Evolutionary conservation across 2,113 vertebrate genomes (phyloP), one percentile per base, ranked within the genome.

Genomic region (Nanorana parkeri): DNA sequence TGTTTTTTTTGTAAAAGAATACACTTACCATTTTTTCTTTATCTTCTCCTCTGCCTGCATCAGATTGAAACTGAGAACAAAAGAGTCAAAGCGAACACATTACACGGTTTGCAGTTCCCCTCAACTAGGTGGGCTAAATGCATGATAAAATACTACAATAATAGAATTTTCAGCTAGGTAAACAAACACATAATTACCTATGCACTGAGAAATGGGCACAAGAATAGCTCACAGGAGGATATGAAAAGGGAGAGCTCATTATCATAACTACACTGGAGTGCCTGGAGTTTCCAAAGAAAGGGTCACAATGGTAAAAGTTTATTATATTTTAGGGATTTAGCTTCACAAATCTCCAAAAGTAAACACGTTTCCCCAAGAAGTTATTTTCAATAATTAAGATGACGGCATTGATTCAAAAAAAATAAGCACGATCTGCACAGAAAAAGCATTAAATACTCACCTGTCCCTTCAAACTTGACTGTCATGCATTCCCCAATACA

Each of bases 11-110:
- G 15, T 13, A 17, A 75, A 32, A 1, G 28, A 81, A 67, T 21
- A 67, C 73, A 88, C 94, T 95, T 86, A 96, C 95, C 93, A 91
- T 93, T 91, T 91, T 95, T 67, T 96, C 95, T 89, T 94, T 95
- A 84, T 93, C 91, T 78, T 96, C 95, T 84, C 91, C 91, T 84
- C 92, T 94, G 88, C 84, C 90, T 86, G 92, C 92, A 86, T 95
- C 94, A 86, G 90, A 91, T 84, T 94, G 93, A 90, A 93, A 94
- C 96, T 93, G 0, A 85, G 72, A 68, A 41, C 83, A 19, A 28
- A 82, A 76, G 24, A 23, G 55, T 36, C 84, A 81, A 0, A 29
- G 24, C 3, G 76, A 47, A 65, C 0, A 52, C 54, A 66, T 74
- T 54, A 73, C 47, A 73, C 26, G 7, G 0, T 76, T 71, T 77